Conservation (phyloP, 1,140 invertebrate genomes). For the Drosophila auraria region DNA sequence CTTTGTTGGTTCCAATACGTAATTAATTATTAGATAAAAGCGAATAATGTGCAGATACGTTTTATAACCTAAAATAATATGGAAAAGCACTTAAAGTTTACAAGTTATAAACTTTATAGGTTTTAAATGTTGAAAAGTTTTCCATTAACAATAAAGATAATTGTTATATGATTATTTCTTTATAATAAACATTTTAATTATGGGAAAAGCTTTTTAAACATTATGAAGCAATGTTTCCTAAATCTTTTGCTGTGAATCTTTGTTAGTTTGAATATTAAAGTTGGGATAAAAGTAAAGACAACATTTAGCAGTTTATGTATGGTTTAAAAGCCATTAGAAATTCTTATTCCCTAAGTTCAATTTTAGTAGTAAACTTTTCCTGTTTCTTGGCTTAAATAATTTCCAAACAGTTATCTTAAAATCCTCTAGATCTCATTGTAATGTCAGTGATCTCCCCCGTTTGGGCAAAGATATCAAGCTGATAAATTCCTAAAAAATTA, state of each 20-base stretch:
- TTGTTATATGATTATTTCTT: too few species aligned
- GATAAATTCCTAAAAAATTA: constrained; percentile 10
- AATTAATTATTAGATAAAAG: constrained; percentile 1
- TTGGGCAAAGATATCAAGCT: neutral
- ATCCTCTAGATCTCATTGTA: neutral
- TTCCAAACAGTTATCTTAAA: neutral
- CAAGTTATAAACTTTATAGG: constrained; percentile 10
- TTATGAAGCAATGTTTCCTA: neutral
- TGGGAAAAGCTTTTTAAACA: neutral
- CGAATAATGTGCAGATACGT: constrained; percentile 2
- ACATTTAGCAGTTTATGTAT: too few species aligned
- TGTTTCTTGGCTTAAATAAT: neutral
- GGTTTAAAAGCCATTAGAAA: too few species aligned
- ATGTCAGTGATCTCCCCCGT: neutral
- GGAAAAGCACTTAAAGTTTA: constrained; percentile 3
- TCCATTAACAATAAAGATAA: neutral
- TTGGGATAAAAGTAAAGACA: neutral
- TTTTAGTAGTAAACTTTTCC: neutral
- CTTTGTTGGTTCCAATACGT: neutral
- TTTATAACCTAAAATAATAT: constrained; percentile 4
- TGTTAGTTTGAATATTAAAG: neutral
- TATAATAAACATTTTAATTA: neutral
- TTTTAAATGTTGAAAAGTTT: constrained; percentile 3
- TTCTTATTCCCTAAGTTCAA: too few species aligned
- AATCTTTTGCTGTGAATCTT: too few species aligned